These are phyloP conservation scores for Caranx ignobilis DNA, from an alignment of 2,113 vertebrate species.

Conservation along the genomic window DNA sequence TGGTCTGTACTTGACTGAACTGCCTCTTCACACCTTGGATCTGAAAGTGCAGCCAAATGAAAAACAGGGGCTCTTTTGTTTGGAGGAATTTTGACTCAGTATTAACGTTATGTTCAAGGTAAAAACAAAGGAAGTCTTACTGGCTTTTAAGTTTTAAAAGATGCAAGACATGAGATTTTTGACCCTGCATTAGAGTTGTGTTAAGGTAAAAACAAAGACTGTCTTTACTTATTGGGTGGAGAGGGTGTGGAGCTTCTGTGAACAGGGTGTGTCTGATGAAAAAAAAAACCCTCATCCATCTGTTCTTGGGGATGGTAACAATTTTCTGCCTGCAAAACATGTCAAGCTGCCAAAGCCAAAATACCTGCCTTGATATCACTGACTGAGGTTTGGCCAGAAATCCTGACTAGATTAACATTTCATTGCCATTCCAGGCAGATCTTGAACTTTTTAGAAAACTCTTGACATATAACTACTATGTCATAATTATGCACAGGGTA, in stretches of 20 bases:
- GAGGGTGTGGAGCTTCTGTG: neutral
- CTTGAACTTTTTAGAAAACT: neutral
- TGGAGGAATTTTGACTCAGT: neutral
- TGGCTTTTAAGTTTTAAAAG: conserved; percentile 13
- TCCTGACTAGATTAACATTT: conserved; percentile 11
- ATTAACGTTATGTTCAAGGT: neutral
- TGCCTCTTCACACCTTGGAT: neutral
- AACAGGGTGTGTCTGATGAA: conserved; percentile 44
- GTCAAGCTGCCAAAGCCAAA: conserved; percentile 57
- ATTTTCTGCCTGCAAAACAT: conserved; percentile 66
- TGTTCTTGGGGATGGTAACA: conserved; percentile 54
- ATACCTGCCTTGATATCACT: conserved; percentile 54
- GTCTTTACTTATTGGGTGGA: neutral
- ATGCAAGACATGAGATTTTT: neutral
- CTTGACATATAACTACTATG: neutral
- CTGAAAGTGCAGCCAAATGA: neutral
- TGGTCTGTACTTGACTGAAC: conserved; percentile 24
- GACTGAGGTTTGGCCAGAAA: conserved; percentile 44
- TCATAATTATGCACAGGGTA: neutral
- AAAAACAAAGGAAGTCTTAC: neutral
- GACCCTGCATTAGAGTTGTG: too few species aligned
- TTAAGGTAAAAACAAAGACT: too few species aligned
- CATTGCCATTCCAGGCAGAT: conserved; percentile 18
- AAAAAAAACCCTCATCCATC: conserved; percentile 54
- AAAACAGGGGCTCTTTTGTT: neutral